These are phyloP conservation scores for Petrosia ficiformis DNA, from an alignment of 37 sponge, comb jelly and placozoan genomes.

Conservation along the genomic window DNA sequence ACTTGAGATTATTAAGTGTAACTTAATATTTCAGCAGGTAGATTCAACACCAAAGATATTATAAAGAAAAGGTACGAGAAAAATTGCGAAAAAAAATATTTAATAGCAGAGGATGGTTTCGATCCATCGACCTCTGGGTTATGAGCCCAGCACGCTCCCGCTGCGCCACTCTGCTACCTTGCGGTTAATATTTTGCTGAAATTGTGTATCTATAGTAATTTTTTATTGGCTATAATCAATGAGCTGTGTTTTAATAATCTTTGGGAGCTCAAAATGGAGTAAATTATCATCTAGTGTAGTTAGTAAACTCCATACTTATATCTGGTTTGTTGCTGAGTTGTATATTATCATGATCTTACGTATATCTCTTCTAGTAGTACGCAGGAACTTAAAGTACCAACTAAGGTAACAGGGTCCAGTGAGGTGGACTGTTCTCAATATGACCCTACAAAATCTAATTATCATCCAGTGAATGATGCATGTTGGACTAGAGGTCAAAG, in stretches of 20 bases:
- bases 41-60: too few species aligned
- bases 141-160: constrained; percentile 96
- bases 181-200: background rate
- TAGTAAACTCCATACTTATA: too few species aligned
- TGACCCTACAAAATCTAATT: constrained; percentile 42
- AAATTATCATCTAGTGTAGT: too few species aligned
- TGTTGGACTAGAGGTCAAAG: constrained; percentile 58
- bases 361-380: too few species aligned
- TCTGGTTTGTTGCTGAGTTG: too few species aligned
- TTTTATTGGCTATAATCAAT: background rate
- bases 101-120: constrained; percentile 61
- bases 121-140: constrained; percentile 97
- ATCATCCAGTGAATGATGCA: constrained; percentile 67
- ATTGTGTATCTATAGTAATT: background rate
- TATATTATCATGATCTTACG: too few species aligned
- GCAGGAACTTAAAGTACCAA: too few species aligned
- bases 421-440: constrained; percentile 18
- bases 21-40: too few species aligned
- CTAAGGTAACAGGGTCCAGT: too few species aligned
- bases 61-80: background rate
- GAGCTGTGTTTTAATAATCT: too few species aligned
- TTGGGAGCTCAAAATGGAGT: too few species aligned
- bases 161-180: constrained; percentile 20
- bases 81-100: background rate
- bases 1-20: background rate